These are phyloP conservation scores for Clytia hemisphaerica DNA, from an alignment of 30 jellyfish, hydroid and myxozoan species.

Conservation along the genomic window DNA sequence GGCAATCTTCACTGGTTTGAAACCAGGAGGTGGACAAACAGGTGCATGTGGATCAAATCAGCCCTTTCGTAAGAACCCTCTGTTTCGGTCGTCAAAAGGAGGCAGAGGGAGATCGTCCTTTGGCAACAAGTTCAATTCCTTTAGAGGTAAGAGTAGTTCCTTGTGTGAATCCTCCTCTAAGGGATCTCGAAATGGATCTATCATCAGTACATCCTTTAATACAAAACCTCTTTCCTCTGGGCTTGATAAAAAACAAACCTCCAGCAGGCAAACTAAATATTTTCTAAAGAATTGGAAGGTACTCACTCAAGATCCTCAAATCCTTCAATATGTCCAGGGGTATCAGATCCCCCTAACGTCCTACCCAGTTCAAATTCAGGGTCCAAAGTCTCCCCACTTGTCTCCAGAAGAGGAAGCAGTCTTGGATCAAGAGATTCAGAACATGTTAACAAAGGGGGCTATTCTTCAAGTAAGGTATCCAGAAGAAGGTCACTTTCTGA, in stretches of 20 bases:
- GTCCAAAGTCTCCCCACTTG: no score
- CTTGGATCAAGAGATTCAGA: neutral
- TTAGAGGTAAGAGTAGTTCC: neutral
- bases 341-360: neutral
- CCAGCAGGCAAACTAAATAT: neutral
- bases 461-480: no score
- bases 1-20: neutral
- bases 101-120: neutral
- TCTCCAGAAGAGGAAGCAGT: no score
- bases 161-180: neutral
- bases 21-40: neutral
- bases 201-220: no score
- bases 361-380: no score
- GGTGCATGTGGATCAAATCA: neutral
- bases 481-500: no score
- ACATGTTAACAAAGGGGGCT: neutral
- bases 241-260: no score
- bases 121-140: neutral
- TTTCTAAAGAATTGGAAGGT: neutral
- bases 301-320: neutral
- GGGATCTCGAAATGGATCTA: neutral
- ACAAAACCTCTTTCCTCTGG: no score
- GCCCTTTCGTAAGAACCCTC: constrained; percentile 5
- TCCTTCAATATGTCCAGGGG: neutral
- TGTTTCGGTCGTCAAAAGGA: neutral